Conservation (phyloP, 2,888 invertebrate species). For the Drosophila eohydei region DNA sequence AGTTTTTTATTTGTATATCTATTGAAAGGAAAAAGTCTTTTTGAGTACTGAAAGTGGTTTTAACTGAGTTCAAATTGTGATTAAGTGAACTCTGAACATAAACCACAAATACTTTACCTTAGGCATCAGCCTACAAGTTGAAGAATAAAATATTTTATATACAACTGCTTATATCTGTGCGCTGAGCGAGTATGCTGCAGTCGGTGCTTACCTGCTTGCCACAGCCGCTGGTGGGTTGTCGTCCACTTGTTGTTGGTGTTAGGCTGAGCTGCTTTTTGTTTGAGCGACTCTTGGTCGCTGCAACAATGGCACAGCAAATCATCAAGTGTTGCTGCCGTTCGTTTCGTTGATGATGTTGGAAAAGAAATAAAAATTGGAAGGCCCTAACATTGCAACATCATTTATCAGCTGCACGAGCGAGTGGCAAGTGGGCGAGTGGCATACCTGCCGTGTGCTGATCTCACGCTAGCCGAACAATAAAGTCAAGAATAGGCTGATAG, state of each 20-base stretch:
- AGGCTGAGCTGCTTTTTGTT: slow-evolving; percentile 56
- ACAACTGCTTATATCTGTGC: not conserved
- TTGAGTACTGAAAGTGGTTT: too few relatives aligned
- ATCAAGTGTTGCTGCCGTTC: slow-evolving; percentile 69
- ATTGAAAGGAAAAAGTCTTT: too few relatives aligned
- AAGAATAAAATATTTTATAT: too few relatives aligned
- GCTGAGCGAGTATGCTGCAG: slow-evolving; percentile 1
- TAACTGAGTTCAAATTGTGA: too few relatives aligned
- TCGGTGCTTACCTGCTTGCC: slow-evolving; percentile 12
- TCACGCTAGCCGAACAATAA: slow-evolving; percentile 77
- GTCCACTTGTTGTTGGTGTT: slow-evolving; percentile 39
- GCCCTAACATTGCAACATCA: slow-evolving; percentile 69
- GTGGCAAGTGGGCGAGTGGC: slow-evolving; percentile 67
- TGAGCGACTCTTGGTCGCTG: slow-evolving; percentile 17
- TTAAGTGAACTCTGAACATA: not conserved
- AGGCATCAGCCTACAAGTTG: not conserved
- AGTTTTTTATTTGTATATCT: too few relatives aligned
- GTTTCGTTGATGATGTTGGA: slow-evolving; percentile 44
- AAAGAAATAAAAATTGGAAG: slow-evolving; percentile 49
- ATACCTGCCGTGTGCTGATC: slow-evolving; percentile 80
- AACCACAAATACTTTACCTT: not conserved
- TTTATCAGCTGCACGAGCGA: slow-evolving; percentile 76
- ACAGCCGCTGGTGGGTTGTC: slow-evolving; percentile 16
- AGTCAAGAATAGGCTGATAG: slow-evolving; percentile 59
- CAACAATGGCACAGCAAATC: slow-evolving; percentile 74